phyloP scores from a whole-genome alignment of 1,140 invertebrate species.

The Drosophila malerkotliana region DNA sequence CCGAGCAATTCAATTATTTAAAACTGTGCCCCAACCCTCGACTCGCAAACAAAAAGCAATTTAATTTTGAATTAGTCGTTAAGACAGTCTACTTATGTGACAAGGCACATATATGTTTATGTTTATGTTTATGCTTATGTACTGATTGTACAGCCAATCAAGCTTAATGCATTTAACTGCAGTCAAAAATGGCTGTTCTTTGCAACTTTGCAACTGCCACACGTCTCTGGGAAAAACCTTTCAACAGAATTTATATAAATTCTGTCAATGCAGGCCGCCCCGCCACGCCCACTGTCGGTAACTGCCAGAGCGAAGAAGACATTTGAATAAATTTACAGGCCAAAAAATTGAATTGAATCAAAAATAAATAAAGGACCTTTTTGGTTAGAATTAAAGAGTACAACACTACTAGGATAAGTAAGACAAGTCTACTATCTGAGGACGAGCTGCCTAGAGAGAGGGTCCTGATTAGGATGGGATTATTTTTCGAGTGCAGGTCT shows the following conservation, averaged over 20 bases:
- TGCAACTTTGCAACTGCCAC: conserved; percentile 32
- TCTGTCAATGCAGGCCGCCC: conserved; percentile 43
- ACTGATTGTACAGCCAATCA: conserved; percentile 49
- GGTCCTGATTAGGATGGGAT: not conserved
- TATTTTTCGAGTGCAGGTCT: not conserved
- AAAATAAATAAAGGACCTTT: no score
- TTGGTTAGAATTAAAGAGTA: no score
- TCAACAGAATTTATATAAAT: conserved; percentile 58
- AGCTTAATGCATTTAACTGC: conserved; percentile 76
- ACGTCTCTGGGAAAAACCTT: conserved; percentile 20
- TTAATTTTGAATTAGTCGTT: conserved; percentile 46
- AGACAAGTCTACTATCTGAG: no score
- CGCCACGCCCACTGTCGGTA: conserved; percentile 58
- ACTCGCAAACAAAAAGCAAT: conserved; percentile 37
- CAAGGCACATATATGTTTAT: conserved; percentile 6
- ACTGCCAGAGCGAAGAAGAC: conserved; percentile 50
- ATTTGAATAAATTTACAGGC: conserved; percentile 32
- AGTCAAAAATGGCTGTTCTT: conserved; percentile 63
- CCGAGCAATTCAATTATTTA: conserved; percentile 44
- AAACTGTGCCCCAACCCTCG: not conserved
- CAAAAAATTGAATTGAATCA: not conserved
- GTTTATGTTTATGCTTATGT: conserved; percentile 12
- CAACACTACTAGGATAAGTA: no score
- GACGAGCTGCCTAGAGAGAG: no score
- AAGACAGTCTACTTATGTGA: conserved; percentile 30